Evolutionary conservation across 2,797 vertebrate species (phyloP).

Genomic region (Helarctos malayanus): DNA sequence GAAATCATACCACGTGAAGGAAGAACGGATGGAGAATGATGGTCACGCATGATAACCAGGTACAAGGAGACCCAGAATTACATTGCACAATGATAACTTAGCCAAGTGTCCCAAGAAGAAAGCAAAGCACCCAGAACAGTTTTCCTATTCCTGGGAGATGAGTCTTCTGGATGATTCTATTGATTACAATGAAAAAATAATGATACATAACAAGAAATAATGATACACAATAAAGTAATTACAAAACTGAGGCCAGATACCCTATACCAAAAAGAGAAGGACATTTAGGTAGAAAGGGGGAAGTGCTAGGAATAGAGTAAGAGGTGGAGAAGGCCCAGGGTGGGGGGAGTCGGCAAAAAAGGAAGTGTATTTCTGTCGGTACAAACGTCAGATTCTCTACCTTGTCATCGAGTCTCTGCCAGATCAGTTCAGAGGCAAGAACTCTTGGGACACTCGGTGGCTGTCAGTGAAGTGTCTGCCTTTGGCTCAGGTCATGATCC

Average conservation of each 20-base stretch:
- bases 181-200: not conserved
- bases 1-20: not conserved
- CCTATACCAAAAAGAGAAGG: not conserved
- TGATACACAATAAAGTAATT: not conserved
- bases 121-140: not conserved
- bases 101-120: not conserved
- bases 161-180: not conserved
- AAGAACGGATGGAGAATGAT: not conserved
- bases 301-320: not conserved
- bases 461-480: no score
- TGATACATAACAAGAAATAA: not conserved
- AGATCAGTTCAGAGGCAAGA: not conserved
- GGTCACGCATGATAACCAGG: not conserved
- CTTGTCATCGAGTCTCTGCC: not conserved
- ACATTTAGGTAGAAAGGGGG: not conserved
- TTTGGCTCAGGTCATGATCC: no score
- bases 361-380: not conserved
- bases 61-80: not conserved
- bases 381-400: not conserved
- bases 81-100: not conserved
- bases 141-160: not conserved
- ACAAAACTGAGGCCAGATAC: not conserved
- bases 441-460: not conserved
- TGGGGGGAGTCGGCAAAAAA: not conserved
- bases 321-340: not conserved